These are phyloP conservation scores for Aporophyla lueneburgensis DNA, from an alignment of 2,888 invertebrate genomes.

Conservation along the genomic window DNA sequence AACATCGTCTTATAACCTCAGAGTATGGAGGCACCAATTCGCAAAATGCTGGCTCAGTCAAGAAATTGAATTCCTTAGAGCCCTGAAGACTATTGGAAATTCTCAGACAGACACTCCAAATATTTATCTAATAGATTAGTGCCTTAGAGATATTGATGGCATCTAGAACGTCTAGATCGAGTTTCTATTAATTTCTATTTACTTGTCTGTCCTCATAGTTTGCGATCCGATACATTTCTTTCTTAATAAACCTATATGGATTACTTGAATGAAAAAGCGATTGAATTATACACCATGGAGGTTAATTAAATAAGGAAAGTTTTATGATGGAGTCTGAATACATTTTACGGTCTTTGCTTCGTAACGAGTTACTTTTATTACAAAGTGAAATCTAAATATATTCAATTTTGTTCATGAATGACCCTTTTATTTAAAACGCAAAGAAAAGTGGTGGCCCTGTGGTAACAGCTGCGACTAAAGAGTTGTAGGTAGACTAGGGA, in stretches of 20 bases:
- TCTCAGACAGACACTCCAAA: slow-evolving; percentile 5
- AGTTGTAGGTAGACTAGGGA: too few species aligned
- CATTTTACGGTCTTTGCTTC: slow-evolving; percentile 12
- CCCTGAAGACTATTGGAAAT: not conserved
- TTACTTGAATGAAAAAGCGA: slow-evolving; percentile 26
- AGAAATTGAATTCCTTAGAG: not conserved
- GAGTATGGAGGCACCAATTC: not conserved
- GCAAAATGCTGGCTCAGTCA: not conserved
- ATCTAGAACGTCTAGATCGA: slow-evolving; percentile 44
- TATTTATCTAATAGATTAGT: slow-evolving; percentile 10
- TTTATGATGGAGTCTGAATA: slow-evolving; percentile 9
- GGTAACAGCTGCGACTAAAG: too few species aligned
- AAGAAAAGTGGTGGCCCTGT: too few species aligned
- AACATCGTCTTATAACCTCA: not conserved
- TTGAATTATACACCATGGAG: slow-evolving; percentile 30
- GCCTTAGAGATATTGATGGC: slow-evolving; percentile 19
- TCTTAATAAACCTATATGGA: slow-evolving; percentile 5
- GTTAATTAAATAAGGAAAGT: slow-evolving; percentile 45
- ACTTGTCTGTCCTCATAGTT: slow-evolving; percentile 39
- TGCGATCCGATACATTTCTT: slow-evolving; percentile 18
- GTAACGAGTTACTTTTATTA: not conserved
- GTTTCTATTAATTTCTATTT: slow-evolving; percentile 61
- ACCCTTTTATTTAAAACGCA: too few species aligned
- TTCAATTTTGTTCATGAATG: not conserved
- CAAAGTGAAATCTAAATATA: not conserved